Evolutionary conservation across 2,888 invertebrate genomes (phyloP).

Genomic region (Neuroscelio doddi): DNA sequence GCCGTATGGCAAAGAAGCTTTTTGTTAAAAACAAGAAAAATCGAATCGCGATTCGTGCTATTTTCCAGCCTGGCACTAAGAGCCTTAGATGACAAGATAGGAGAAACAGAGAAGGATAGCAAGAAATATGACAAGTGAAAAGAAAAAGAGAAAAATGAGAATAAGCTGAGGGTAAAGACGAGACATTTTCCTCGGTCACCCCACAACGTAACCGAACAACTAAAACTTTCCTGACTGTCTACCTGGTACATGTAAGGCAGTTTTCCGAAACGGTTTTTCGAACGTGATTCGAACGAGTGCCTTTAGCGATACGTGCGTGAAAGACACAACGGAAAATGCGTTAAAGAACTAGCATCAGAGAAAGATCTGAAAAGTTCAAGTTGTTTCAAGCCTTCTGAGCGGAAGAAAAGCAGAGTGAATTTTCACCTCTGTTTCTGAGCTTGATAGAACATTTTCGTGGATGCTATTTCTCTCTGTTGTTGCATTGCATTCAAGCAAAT

Average conservation of each 20-base stretch:
- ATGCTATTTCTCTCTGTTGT: background rate
- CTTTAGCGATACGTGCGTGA: constrained; percentile 26
- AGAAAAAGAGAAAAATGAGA: background rate
- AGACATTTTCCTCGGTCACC: constrained; percentile 15
- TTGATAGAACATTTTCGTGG: background rate
- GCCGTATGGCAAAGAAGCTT: background rate
- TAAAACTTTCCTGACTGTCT: constrained; percentile 25
- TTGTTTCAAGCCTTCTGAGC: background rate
- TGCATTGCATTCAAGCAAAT: background rate
- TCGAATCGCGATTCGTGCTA: constrained; percentile 15
- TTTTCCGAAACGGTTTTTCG: constrained; percentile 21
- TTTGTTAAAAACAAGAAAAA: constrained; percentile 9
- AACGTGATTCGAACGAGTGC: constrained; percentile 31
- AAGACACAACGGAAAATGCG: constrained; percentile 19
- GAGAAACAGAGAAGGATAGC: constrained; percentile 10
- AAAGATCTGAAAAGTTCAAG: constrained; percentile 1
- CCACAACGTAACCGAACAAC: constrained; percentile 10
- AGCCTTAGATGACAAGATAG: constrained; percentile 2
- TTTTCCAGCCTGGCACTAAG: constrained; percentile 10
- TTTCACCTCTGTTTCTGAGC: constrained; percentile 1
- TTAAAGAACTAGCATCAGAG: constrained; percentile 5
- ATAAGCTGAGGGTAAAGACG: constrained; percentile 4
- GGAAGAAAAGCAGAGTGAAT: background rate
- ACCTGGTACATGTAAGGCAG: constrained; percentile 5
- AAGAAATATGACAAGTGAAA: background rate